These are phyloP conservation scores for Cryptus viduatorius DNA, from an alignment of 2,888 invertebrate genomes.

Conservation along the genomic window DNA sequence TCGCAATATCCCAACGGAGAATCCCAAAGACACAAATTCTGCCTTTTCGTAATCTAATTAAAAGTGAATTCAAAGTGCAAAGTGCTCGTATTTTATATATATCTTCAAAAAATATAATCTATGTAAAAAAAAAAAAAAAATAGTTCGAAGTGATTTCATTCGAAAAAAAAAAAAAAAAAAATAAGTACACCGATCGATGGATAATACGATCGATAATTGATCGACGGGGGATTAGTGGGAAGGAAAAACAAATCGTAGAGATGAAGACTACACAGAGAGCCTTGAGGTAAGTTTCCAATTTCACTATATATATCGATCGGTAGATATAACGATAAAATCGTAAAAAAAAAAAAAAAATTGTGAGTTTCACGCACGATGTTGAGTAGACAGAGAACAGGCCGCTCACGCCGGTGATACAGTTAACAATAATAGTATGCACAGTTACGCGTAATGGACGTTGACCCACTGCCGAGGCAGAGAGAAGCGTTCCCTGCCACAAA, in stretches of 20 bases:
- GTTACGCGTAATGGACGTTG: conserved; percentile 70
- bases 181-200: conserved; percentile 39
- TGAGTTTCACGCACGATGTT: background rate
- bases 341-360: background rate
- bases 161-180: background rate
- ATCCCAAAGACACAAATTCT: background rate
- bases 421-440: conserved; percentile 70
- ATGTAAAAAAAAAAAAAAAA: background rate
- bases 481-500: conserved; percentile 19
- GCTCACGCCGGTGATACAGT: conserved; percentile 65
- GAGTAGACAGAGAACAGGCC: conserved; percentile 29
- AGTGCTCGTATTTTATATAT: conserved; percentile 24
- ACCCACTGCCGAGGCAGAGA: conserved; percentile 64
- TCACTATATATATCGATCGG: background rate
- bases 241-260: conserved; percentile 24
- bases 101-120: background rate
- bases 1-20: conserved; percentile 5
- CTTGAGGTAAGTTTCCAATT: conserved; percentile 62
- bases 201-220: conserved; percentile 44
- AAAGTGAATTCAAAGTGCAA: conserved; percentile 22
- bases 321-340: background rate
- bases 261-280: conserved; percentile 70
- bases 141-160: conserved; percentile 23
- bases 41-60: background rate
- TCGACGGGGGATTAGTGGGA: conserved; percentile 9